Percentiles rank a stretch among this genome's conserved stretches.
phyloP scores from a whole-genome alignment of 2,888 invertebrate species.

The Cephus nigrinus region DNA sequence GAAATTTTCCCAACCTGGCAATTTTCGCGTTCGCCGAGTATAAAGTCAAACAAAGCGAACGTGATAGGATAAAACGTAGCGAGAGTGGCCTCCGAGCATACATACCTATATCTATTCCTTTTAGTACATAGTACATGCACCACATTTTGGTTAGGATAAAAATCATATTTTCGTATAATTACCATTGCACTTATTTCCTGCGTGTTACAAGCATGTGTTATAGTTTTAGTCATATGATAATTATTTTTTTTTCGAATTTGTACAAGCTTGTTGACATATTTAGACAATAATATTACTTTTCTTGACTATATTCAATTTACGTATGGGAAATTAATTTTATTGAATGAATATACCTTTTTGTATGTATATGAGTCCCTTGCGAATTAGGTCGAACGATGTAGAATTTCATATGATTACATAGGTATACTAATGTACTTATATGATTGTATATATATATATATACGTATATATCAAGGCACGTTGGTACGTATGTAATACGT shows the following conservation, averaged over 20 bases:
- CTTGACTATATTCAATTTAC: background rate
- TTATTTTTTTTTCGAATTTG: background rate
- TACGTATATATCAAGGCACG: background rate
- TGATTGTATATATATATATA: background rate
- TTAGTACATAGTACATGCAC: background rate
- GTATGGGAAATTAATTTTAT: background rate
- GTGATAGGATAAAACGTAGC: conserved; percentile 8
- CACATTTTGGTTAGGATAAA: background rate
- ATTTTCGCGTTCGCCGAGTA: conserved; percentile 5
- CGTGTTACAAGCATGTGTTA: background rate
- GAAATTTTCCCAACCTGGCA: background rate
- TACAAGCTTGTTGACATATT: background rate
- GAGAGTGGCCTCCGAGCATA: background rate
- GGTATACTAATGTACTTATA: background rate
- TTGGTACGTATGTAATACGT: background rate
- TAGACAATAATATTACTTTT: background rate
- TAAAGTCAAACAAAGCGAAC: conserved; percentile 17
- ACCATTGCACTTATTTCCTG: background rate
- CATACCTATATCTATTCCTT: background rate
- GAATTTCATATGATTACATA: background rate
- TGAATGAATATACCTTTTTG: too few species aligned
- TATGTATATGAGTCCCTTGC: background rate
- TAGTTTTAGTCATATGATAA: background rate
- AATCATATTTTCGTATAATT: background rate
- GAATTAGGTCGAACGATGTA: background rate